Conservation (phyloP, 2,888 invertebrate genomes). For the Laothoe populi region DNA sequence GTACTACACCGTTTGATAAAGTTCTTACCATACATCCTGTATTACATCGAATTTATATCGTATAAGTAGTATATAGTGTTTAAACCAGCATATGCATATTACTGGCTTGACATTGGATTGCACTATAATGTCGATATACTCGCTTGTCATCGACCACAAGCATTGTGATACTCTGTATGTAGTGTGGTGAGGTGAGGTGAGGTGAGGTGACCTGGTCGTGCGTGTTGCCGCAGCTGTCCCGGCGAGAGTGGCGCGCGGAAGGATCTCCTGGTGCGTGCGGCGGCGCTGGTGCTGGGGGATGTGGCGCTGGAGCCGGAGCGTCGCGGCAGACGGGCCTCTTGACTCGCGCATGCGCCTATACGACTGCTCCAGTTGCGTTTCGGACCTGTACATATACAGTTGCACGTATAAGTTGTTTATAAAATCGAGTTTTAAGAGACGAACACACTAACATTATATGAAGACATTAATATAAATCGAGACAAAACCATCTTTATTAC, state of each 20-base stretch:
- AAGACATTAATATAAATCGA: no score
- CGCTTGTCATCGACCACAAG: background rate
- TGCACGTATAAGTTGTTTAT: background rate
- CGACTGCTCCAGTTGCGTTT: conserved; percentile 64
- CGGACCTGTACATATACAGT: conserved; percentile 43
- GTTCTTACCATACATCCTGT: no score
- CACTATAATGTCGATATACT: no score
- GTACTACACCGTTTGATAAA: no score
- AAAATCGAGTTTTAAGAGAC: no score
- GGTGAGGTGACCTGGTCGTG: background rate
- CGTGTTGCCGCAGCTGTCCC: conserved; percentile 55
- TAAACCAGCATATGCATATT: no score
- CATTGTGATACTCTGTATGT: background rate
- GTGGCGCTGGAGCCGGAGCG: background rate
- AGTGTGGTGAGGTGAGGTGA: no score
- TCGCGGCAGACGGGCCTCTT: conserved; percentile 25
- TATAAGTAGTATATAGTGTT: no score
- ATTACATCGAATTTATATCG: no score
- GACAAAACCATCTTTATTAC: no score
- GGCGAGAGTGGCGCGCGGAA: conserved; percentile 58
- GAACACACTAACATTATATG: no score
- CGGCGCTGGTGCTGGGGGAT: conserved; percentile 22
- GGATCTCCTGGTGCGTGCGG: conserved; percentile 28
- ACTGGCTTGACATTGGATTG: no score
- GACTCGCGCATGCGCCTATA: conserved; percentile 23